Base-by-base conservation (phyloP, 35 echinoderm and acorn worm species). In the Hemicentrotus pulcherrimus region DNA sequence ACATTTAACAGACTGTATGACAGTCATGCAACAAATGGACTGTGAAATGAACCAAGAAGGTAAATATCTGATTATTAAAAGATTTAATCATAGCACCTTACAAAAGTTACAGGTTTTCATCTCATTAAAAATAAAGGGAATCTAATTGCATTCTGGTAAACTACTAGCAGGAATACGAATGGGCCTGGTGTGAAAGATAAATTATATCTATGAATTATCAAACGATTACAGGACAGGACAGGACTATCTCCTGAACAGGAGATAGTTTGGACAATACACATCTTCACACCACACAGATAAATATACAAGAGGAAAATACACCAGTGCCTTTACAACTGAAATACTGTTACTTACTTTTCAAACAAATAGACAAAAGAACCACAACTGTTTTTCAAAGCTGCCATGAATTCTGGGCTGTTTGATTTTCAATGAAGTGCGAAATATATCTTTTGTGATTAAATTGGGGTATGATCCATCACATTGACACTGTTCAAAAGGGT, bases 351-450 rank as follows among this genome's bases (percentile, higher is more conserved):
- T 78, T 78, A 28, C 61, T 65, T 65, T 22, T 71, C 61, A 71
- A 71, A 78, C 22, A 78, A 28, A 78, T 22, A 78, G 65, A 78
- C 65, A 78, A 78, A 78, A 78, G 65, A 78, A 78, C 65, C 65
- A n/a, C 65, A 78, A 78, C 65, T n/a, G 65, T n/a, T 78, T n/a
- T 78, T 28, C 24, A 78, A 28, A 28, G 65, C 65, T 78, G 65
- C 65, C 65, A 28, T 78, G 65, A 78, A 78, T 78, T 78, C 28
- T 78, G 65, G 65, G 65, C 65, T 78, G 65, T 78, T 78, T 78
- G 65, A 78, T 78, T 78, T 78, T 78, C 65, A 78, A 78, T 78
- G 65, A 78, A 78, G 65, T 78, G 65, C 22, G 65, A 78, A 78
- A 78, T 78, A 78, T 78, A 22, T 28, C 65, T 78, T 78, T 78